Evolutionary conservation across 1,140 invertebrate species (phyloP), one percentile per base, ranked within the genome.

Genomic region (Drosophila mojavensis): DNA sequence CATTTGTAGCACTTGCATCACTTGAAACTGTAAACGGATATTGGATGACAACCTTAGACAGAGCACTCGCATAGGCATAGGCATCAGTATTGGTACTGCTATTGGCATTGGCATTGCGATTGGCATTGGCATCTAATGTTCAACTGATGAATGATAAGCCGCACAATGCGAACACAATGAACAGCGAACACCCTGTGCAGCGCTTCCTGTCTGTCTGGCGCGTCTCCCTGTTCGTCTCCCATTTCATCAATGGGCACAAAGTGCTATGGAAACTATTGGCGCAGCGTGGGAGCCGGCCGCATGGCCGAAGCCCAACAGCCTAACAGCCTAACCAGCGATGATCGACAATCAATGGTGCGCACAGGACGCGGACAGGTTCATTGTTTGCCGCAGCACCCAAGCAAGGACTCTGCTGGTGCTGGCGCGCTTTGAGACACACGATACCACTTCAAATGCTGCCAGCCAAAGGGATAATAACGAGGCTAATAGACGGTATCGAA

Each of bases 401-500:
- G 43, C 24, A 41, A 17, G 43, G 43, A 15, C 30, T 45, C 10
- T 15, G 65, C 36, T 79, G 81, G 79, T 81, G 79, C 74, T 64
- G 55, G 30, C 53, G 75, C 50, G 53, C 67, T 77, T 80, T 76
- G 77, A 81, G 81, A 85, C 79, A 91, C 76, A 81, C 78, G 89
- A 91, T 91, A 91, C 78, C 63, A 83, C 89, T 89, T 91, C 89
- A 91, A 91, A 89, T 86, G 65, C 63, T 67, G 26, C 30, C 65
- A 45, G 68, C 41, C 64, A 77, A 76, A 81, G 77, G 77, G 89
- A 91, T 91, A 91, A 91, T 91, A 91, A 91, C 89, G 83, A 85
- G 84, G 89, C 88, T 91, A 91, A 91, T 91, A 91, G 89, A 91
- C 89, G 89, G 89, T 91, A 91, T 91, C 89, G 74, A 91, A 91